phyloP scores from a whole-genome alignment of 2,888 invertebrate species.

The Caenorhabditis becei region DNA sequence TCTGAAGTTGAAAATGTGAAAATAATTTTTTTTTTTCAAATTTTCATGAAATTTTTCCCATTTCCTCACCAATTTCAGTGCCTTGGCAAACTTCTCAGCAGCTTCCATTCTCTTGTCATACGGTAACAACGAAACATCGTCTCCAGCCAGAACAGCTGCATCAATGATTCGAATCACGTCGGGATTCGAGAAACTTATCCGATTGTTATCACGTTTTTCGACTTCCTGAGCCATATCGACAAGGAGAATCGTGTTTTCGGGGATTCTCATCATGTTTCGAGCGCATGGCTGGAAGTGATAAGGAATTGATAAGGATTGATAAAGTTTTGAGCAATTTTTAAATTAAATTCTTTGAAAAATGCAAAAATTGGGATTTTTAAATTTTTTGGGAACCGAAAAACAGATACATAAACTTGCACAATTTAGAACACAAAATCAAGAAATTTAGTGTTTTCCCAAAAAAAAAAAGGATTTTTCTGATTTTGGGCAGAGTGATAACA shows the following conservation, averaged over 20 bases:
- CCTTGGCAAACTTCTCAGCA: constrained; percentile 73
- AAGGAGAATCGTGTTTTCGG: constrained; percentile 67
- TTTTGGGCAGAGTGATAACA: too few relatives aligned
- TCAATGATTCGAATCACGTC: constrained; percentile 75
- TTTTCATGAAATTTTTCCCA: neutral
- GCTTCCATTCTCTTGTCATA: constrained; percentile 69
- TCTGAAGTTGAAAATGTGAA: too few relatives aligned
- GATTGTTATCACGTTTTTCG: constrained; percentile 1
- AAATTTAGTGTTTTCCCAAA: too few relatives aligned
- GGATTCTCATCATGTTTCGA: constrained; percentile 56
- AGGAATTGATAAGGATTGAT: too few relatives aligned
- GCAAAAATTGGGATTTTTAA: too few relatives aligned
- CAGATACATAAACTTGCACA: too few relatives aligned
- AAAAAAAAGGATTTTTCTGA: too few relatives aligned
- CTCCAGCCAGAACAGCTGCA: constrained; percentile 77
- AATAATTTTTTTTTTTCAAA: too few relatives aligned
- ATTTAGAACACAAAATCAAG: too few relatives aligned
- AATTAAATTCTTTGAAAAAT: too few relatives aligned
- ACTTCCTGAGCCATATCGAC: constrained; percentile 58
- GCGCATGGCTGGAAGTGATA: constrained; percentile 13
- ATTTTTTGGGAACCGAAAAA: too few relatives aligned
- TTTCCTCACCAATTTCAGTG: constrained; percentile 61
- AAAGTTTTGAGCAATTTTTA: neutral
- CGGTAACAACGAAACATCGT: constrained; percentile 72
- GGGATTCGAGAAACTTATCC: constrained; percentile 12